A percentile compares a stretch with the other conserved stretches of the same genome.
These are phyloP conservation scores for Pristiophorus japonicus DNA, from an alignment of 2,113 vertebrate species.

Conservation along the genomic window DNA sequence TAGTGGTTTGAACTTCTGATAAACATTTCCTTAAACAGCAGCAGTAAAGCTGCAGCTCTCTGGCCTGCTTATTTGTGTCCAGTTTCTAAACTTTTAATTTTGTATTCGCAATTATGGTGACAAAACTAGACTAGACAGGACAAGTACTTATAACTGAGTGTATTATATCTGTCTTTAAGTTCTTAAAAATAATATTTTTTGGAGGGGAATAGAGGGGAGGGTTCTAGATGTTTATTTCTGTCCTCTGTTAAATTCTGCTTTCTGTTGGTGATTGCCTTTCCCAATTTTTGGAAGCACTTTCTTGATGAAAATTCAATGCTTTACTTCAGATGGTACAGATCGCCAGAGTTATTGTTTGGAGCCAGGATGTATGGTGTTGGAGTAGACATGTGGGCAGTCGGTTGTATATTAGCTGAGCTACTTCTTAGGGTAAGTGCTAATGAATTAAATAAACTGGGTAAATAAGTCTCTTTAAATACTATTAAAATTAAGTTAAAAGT, in stretches of 20 bases:
- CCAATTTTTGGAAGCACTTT: neutral
- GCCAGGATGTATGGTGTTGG: constrained; percentile 95
- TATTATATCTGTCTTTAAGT: neutral
- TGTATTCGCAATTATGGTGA: neutral
- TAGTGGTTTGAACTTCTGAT: neutral
- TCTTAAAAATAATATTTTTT: neutral
- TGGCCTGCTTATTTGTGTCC: neutral
- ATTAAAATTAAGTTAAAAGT: no score
- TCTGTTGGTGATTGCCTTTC: neutral
- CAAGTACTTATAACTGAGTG: neutral
- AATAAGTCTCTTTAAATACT: neutral
- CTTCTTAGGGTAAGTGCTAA: constrained; percentile 76
- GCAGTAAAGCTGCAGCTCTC: neutral
- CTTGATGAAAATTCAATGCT: constrained; percentile 41
- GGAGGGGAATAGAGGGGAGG: neutral
- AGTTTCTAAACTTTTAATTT: neutral
- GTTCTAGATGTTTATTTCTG: neutral
- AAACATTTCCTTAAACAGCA: neutral
- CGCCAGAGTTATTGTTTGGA: constrained; percentile 90
- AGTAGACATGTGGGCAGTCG: constrained; percentile 98
- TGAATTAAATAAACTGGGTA: neutral
- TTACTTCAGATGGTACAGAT: constrained; percentile 82
- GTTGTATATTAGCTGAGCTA: constrained; percentile 92
- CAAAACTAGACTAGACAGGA: neutral
- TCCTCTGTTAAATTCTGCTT: neutral